Evolutionary conservation across 2,888 invertebrate species (phyloP).

Genomic region (Himalopsyche kuldschensis): DNA sequence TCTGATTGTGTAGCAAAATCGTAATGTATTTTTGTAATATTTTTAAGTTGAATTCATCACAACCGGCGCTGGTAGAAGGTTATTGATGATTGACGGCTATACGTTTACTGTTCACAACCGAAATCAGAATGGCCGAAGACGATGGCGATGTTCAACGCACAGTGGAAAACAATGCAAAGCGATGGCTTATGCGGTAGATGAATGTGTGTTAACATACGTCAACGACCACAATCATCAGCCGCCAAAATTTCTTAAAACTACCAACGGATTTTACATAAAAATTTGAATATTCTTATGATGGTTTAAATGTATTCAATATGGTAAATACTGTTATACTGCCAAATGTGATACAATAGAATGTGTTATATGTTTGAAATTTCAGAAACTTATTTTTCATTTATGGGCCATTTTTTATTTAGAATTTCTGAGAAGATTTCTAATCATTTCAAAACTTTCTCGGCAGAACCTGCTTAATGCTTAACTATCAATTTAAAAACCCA

Average conservation of each 20-base stretch:
- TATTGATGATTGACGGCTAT: neutral
- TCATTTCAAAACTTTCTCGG: too few species aligned
- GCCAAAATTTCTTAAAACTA: neutral
- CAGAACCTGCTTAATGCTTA: too few species aligned
- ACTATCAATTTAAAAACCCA: too few species aligned
- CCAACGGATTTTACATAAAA: neutral
- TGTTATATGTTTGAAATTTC: too few species aligned
- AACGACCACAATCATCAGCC: slow-evolving; percentile 1
- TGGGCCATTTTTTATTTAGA: too few species aligned
- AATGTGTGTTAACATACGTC: neutral
- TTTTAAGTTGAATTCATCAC: neutral
- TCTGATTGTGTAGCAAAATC: neutral
- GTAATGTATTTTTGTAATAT: neutral
- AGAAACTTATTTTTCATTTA: too few species aligned
- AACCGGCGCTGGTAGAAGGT: neutral
- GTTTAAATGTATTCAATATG: too few species aligned
- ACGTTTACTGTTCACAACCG: neutral
- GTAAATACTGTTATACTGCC: too few species aligned
- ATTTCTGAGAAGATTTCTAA: too few species aligned
- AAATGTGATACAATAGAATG: too few species aligned
- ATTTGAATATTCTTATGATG: neutral
- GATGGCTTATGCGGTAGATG: neutral
- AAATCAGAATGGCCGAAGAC: neutral
- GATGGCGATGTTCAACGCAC: neutral
- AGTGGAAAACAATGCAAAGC: neutral